Evolutionary conservation across 2,797 vertebrate genomes (phyloP).

Genomic region (Crocidura indochinensis): DNA sequence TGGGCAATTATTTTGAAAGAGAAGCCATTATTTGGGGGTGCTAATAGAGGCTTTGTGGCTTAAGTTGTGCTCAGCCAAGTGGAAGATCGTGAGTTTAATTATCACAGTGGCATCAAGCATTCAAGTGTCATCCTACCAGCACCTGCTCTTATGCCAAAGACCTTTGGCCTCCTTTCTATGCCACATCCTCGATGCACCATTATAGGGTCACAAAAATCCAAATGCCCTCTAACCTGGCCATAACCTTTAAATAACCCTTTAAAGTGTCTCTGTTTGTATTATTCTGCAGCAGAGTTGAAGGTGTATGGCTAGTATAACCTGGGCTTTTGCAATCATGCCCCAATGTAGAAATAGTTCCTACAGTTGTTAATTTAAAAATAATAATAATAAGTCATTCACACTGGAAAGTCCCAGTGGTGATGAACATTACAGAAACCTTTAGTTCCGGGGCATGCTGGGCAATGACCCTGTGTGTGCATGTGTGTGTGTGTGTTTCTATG

Average conservation of each 20-base stretch:
- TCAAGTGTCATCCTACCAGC: too few relatives aligned
- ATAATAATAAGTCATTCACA: background rate
- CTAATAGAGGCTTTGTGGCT: too few relatives aligned
- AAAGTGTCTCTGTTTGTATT: background rate
- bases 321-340: background rate
- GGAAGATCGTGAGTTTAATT: too few relatives aligned
- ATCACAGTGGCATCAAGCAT: too few relatives aligned
- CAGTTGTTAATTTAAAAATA: slow-evolving; percentile 16
- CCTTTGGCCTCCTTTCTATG: too few relatives aligned
- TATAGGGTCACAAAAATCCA: background rate
- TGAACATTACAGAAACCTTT: background rate
- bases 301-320: background rate
- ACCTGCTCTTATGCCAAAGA: background rate
- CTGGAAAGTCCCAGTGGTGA: background rate
- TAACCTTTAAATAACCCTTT: background rate
- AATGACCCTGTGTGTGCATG: background rate
- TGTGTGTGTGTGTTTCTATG: too few relatives aligned
- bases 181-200: accelerated
- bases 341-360: slow-evolving; percentile 16
- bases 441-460: background rate
- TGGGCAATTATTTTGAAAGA: too few relatives aligned
- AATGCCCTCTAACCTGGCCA: accelerated
- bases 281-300: accelerated
- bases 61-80: too few relatives aligned
- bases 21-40: too few relatives aligned